These are phyloP conservation scores for Heterotilapia buettikoferi DNA, from an alignment of 2,113 vertebrate genomes.

Conservation along the genomic window DNA sequence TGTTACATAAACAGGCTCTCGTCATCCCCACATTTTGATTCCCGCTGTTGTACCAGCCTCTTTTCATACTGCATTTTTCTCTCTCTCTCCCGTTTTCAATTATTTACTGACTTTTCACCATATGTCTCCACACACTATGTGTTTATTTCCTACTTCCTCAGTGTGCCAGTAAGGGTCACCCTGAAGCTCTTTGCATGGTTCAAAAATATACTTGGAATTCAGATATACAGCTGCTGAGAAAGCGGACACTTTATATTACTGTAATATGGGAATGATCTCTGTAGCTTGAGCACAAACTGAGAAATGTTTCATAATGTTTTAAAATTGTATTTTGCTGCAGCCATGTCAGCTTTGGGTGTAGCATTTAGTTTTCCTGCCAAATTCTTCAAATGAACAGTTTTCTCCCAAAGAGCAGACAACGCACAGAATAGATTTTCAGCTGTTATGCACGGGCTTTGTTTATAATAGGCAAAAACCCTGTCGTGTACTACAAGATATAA, in stretches of 20 bases:
- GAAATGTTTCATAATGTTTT: neutral
- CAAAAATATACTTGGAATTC: neutral
- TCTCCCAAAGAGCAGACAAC: neutral
- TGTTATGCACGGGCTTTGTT: neutral
- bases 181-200: neutral
- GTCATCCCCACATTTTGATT: conserved; percentile 47
- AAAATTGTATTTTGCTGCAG: neutral
- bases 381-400: neutral
- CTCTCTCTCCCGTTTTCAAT: neutral
- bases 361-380: neutral
- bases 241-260: neutral
- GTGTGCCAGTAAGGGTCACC: neutral
- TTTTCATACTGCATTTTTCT: neutral
- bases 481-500: neutral
- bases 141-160: neutral
- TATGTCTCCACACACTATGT: neutral
- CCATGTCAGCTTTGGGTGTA: neutral
- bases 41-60: conserved; percentile 23
- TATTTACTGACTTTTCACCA: neutral
- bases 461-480: neutral
- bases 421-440: neutral
- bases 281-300: neutral
- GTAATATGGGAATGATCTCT: neutral
- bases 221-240: neutral
- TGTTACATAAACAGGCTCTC: conserved; percentile 65